These are phyloP conservation scores for Decapterus maruadsi DNA, from an alignment of 2,797 vertebrate genomes.

Conservation along the genomic window DNA sequence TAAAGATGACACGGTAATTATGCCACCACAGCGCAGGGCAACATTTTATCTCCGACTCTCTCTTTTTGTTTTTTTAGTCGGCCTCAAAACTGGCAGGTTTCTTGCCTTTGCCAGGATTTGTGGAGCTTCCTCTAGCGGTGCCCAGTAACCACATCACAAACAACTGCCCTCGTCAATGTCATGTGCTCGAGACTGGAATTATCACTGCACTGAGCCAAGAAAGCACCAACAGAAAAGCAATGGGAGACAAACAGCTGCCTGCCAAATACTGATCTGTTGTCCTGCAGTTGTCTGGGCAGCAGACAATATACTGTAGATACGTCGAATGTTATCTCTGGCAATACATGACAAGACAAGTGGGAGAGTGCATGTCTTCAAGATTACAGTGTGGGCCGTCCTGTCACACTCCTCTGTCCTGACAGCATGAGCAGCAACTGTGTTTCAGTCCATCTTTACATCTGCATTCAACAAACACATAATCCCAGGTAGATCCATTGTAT, in stretches of 20 bases:
- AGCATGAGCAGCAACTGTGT: slow-evolving; percentile 16
- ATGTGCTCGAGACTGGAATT: slow-evolving; percentile 40
- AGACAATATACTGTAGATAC: slow-evolving; percentile 51
- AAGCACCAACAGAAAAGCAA: slow-evolving; percentile 45
- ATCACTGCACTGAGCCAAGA: slow-evolving; percentile 48
- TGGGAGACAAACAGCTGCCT: slow-evolving; percentile 52
- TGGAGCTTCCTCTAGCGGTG: not conserved
- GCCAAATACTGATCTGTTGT: slow-evolving; percentile 60
- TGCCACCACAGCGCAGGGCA: not conserved
- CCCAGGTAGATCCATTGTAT: not conserved
- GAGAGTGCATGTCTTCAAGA: slow-evolving; percentile 65
- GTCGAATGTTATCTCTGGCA: slow-evolving; percentile 54
- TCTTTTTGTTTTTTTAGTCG: not conserved
- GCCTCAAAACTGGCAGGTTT: not conserved
- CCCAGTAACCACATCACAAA: slow-evolving; percentile 5
- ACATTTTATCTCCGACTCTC: not conserved
- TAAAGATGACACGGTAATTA: not conserved
- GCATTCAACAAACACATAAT: not conserved
- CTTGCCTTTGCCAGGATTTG: slow-evolving; percentile 1
- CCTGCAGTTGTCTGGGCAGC: slow-evolving; percentile 66
- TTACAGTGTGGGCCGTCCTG: slow-evolving; percentile 67
- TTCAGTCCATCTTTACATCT: slow-evolving; percentile 26
- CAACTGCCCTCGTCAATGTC: slow-evolving; percentile 44
- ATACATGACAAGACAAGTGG: slow-evolving; percentile 52
- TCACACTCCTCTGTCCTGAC: slow-evolving; percentile 52